Percentiles rank a stretch among this genome's conserved stretches.
Conservation (phyloP, 2,888 invertebrate genomes). For the Chloroclystis v-ata region DNA sequence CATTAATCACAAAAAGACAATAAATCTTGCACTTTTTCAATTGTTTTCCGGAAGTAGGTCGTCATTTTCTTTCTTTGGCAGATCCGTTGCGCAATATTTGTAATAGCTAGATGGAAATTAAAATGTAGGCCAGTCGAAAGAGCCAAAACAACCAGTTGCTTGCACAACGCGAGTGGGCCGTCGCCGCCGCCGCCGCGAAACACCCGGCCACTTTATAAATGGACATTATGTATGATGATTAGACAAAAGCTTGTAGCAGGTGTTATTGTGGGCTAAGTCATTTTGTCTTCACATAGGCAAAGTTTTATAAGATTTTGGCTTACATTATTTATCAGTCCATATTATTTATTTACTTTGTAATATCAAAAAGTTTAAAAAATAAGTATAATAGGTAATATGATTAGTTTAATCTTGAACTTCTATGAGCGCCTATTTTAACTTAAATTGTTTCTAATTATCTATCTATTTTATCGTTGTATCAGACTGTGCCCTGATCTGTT, state of each 20-base stretch:
- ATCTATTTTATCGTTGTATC: too few species aligned
- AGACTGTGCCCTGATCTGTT: too few species aligned
- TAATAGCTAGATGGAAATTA: conserved; percentile 31
- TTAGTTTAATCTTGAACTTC: too few species aligned
- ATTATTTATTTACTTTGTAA: too few species aligned
- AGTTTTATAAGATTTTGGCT: too few species aligned
- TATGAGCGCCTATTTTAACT: too few species aligned
- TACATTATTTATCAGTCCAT: too few species aligned
- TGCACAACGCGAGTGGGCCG: conserved; percentile 40
- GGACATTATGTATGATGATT: neutral
- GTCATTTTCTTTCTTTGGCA: conserved; percentile 16
- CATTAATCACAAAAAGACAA: conserved; percentile 2
- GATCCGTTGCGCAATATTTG: conserved; percentile 37
- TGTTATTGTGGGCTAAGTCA: too few species aligned
- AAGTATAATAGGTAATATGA: too few species aligned
- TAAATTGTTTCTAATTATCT: too few species aligned
- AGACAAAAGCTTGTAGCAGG: neutral
- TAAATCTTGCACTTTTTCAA: conserved; percentile 20
- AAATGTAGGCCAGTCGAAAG: conserved; percentile 42
- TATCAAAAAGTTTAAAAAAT: too few species aligned
- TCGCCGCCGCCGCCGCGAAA: conserved; percentile 28
- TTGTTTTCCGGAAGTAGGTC: conserved; percentile 28
- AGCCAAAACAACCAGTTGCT: conserved; percentile 44
- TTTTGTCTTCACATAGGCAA: too few species aligned
- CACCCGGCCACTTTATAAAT: conserved; percentile 1